These are phyloP conservation scores for Mongoloraphidia duomilia DNA, from an alignment of 2,888 invertebrate genomes.

Conservation along the genomic window DNA sequence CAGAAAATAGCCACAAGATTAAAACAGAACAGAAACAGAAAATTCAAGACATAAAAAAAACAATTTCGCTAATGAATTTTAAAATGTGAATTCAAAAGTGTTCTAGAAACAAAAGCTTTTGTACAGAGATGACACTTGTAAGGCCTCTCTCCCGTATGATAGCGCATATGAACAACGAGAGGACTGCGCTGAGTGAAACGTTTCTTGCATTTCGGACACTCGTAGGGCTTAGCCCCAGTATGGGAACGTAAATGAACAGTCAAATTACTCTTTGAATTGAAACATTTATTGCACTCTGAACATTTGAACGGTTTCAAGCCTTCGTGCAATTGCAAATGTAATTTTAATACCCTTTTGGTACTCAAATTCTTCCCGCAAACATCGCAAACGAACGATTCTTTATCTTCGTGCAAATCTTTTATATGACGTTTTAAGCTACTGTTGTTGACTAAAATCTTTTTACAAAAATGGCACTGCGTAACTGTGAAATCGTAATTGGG, in stretches of 20 bases:
- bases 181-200: conserved; percentile 13
- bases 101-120: conserved; percentile 6
- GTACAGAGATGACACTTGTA: conserved; percentile 13
- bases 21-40: no score
- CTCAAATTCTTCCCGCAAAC: background rate
- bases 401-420: background rate
- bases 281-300: background rate
- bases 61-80: background rate
- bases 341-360: background rate
- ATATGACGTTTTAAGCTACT: conserved; percentile 25
- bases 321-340: background rate
- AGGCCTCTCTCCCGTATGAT: conserved; percentile 21
- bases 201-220: conserved; percentile 3
- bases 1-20: no score
- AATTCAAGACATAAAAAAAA: no score
- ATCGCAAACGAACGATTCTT: background rate
- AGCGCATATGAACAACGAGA: conserved; percentile 13
- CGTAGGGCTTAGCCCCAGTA: background rate
- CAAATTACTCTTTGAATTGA: background rate
- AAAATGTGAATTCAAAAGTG: conserved; percentile 6
- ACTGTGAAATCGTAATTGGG: background rate
- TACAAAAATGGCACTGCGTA: conserved; percentile 27
- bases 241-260: conserved; percentile 10
- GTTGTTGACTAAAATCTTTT: conserved; percentile 29
- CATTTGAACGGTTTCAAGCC: background rate